Base-by-base conservation (phyloP, 2,113 vertebrate genomes). In the Struthio camelus region DNA sequence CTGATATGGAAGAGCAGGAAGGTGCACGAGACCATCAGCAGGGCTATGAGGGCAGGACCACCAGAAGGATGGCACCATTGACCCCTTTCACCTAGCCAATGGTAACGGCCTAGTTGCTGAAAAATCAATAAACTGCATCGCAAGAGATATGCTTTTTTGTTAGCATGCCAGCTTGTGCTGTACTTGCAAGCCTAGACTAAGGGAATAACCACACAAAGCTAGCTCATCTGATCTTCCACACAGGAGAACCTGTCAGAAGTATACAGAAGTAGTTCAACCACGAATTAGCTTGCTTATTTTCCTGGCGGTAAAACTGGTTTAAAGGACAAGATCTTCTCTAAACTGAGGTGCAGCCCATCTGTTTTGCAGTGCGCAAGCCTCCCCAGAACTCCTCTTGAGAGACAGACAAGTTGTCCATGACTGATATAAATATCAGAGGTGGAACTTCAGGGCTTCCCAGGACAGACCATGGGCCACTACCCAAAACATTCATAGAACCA, bases 341-440 rank as follows among this genome's bases (percentile, higher is more conserved):
- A 69, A 92, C 20, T 36, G 23, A 12, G 12, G 8, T 66, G 59
- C 23, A 46, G 2, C 50, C 36, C 38, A 18, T 48, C 18, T 54
- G 6, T 64, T 89, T 78, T 70, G 34, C 75, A 67, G n/a, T 48
- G 17, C 40, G 62, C 2, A 2, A 51, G 14, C 1, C 1, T 13
- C 20, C 7, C 14, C 27, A 44, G 30, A 44, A 70, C 24, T 70
- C 12, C 36, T 4, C 42, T 73, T 17, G 17, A 65, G 78, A 30
- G 32, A 59, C 25, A 38, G 34, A 6, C 13, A 69, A 9, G 17
- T 73, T 69, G 10, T 85, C 38, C 54, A 30, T 22, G 67, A 40
- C 16, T 64, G 34, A 25, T 18, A 54, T 44, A 54, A 0, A 36
- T 48, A 11, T 23, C 0, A 0, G 56, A 70, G 38, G 24, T 48